Conservation (phyloP, 64 coral and sea anemone genomes). For the Montipora efflorescens region DNA sequence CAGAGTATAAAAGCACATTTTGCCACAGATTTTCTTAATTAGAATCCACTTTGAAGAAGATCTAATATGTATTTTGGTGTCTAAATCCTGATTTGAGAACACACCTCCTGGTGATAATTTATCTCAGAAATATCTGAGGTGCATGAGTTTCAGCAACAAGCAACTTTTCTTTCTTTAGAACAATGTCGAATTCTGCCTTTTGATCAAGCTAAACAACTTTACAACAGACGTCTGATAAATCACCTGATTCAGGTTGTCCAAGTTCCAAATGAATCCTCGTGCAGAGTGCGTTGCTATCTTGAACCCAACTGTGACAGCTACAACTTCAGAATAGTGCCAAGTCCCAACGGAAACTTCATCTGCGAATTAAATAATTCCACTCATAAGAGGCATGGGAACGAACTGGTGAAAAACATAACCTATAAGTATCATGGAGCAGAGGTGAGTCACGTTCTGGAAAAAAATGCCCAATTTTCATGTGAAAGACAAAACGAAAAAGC, state of each 20-base stretch:
- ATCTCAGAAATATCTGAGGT: no score
- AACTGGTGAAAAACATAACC: neutral
- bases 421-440: neutral
- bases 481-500: no score
- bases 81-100: no score
- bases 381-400: neutral
- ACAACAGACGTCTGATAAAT: neutral
- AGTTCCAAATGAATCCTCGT: neutral
- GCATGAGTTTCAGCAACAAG: neutral
- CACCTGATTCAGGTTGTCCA: neutral
- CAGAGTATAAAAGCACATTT: no score
- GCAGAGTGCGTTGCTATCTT: neutral
- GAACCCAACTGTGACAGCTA: neutral
- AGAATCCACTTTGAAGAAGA: no score
- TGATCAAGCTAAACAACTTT: neutral
- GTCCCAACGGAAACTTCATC: neutral
- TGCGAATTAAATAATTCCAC: slow-evolving; percentile 5
- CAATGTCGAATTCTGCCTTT: neutral
- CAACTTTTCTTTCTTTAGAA: neutral
- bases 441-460: neutral
- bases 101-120: no score
- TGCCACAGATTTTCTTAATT: no score
- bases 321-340: neutral
- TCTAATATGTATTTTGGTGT: no score
- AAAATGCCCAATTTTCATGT: no score